Evolutionary conservation across 37 sponge, comb jelly and placozoan genomes (phyloP), one percentile per base, ranked within the genome.

Genomic region (Aplysina aerophoba): DNA sequence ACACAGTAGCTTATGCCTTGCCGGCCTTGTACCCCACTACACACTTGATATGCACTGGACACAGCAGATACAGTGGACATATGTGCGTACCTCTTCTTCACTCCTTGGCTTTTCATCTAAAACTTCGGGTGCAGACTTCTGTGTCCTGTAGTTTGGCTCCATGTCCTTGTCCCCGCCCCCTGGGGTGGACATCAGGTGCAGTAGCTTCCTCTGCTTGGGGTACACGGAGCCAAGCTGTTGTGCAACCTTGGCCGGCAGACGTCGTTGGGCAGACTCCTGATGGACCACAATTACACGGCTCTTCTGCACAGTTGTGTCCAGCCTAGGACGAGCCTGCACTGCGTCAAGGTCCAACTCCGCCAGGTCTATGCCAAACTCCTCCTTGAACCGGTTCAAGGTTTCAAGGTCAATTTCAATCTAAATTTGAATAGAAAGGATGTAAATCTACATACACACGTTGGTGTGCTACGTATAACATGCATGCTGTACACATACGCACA

Each of bases 221-320:
- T 75, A 75, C 38, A 75, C 54, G 3, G 78, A 25, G 53, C 78
- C 78, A 19, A 75, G 78, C 12, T 50, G 37, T 40, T 31, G 22
- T 19, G 78, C 78, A 21, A 75, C 78, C 41, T 75, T 75, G 78
- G 78, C 25, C 1, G 78, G 78, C 11, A 75, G 78, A 1, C 78
- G 44, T 1, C 78, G 33, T 15, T 31, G 33, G 78, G 78, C n/a
- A 13, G 24, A 19, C 20, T 75, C 78, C 54, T 75, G 78, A 1
- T 75, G 33, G 78, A 75, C 78, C 15, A 44, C 78, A 12, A 75
- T 21, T 12, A 41, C 93, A 37, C 71, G 86, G 57, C 89, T 79
- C 41, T 80, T 78, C 81, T 89, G 93, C 2, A 89, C 84, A 20
- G 87, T 59, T 44, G 39, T 71, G 73, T 92, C 93, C 37, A 92